phyloP scores from a whole-genome alignment of 2,113 vertebrate species.

The Ctenodactylus gundi region DNA sequence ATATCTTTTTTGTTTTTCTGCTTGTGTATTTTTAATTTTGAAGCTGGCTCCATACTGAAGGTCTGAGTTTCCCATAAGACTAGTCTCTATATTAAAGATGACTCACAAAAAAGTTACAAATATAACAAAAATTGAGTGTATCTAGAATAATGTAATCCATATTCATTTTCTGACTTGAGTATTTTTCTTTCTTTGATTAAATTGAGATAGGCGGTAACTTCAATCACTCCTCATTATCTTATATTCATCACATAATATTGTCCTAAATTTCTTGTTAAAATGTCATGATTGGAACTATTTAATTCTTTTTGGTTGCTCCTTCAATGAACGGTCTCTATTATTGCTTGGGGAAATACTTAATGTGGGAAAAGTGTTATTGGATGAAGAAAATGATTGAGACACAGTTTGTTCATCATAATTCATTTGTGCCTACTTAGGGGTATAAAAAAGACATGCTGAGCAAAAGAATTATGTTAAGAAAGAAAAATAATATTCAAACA shows the following conservation, averaged over 20 bases:
- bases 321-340: constrained; percentile 11
- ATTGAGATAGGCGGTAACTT: constrained; percentile 51
- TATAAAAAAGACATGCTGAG: background rate
- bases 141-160: background rate
- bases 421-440: background rate
- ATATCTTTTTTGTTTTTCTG: background rate
- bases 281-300: constrained; percentile 35
- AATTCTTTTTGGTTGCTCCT: background rate
- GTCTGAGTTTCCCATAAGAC: background rate
- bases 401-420: constrained; percentile 12
- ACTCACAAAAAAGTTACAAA: background rate
- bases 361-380: background rate
- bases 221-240: constrained; percentile 60
- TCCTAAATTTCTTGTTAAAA: constrained; percentile 43
- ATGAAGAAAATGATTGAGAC: background rate
- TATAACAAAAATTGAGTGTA: background rate
- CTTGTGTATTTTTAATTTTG: background rate
- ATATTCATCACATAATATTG: constrained; percentile 31
- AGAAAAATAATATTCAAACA: background rate
- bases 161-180: constrained; percentile 32
- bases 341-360: constrained; percentile 51
- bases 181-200: constrained; percentile 53
- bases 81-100: background rate
- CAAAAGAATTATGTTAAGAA: background rate
- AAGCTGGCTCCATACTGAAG: background rate